Percentiles rank a stretch among this genome's conserved stretches.
Conservation (phyloP, 2,113 vertebrate species). For the Cyanocitta stelleri region DNA sequence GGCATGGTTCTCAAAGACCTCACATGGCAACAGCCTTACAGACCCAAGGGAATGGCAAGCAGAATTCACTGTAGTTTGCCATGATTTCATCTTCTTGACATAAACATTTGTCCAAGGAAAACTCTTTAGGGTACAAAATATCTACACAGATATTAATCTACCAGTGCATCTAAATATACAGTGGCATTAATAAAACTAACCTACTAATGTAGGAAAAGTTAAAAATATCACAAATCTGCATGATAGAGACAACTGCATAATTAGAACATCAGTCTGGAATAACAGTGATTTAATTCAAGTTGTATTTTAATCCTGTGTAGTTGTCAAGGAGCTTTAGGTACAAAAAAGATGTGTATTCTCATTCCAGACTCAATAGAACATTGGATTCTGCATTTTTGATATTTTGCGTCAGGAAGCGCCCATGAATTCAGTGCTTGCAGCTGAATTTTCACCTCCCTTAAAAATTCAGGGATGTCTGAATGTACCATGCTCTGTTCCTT, state of each 20-base stretch:
- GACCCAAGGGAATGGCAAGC: neutral
- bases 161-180: neutral
- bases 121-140: neutral
- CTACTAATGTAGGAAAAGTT: neutral
- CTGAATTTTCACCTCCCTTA: neutral
- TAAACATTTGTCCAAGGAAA: neutral
- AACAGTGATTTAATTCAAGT: neutral
- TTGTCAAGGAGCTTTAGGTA: neutral
- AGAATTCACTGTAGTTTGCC: neutral
- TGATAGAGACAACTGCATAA: neutral
- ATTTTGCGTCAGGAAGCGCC: neutral
- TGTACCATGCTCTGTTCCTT: neutral
- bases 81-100: neutral
- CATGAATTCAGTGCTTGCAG: neutral
- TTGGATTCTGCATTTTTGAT: neutral
- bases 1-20: neutral
- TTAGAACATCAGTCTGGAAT: neutral
- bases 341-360: neutral
- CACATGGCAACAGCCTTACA: neutral
- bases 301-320: neutral
- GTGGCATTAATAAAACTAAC: neutral
- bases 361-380: neutral
- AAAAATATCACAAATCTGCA: neutral
- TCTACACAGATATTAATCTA: neutral
- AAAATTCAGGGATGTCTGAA: neutral